These are phyloP conservation scores for Pithys albifrons DNA, from an alignment of 2,113 vertebrate species.

Conservation along the genomic window DNA sequence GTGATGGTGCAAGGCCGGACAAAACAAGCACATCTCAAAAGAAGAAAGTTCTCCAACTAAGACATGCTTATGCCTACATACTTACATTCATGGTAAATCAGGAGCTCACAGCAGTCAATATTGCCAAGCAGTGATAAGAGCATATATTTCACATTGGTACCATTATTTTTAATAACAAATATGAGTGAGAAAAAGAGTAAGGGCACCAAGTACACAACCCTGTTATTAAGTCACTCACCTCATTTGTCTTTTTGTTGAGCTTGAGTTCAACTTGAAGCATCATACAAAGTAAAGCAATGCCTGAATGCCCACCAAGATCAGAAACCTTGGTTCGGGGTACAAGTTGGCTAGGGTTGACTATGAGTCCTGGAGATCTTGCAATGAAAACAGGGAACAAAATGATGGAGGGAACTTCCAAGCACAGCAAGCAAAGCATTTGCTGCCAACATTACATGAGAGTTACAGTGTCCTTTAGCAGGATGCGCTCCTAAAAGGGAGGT, in stretches of 20 bases:
- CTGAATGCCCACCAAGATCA: not conserved
- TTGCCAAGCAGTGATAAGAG: not conserved
- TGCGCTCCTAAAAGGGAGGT: not conserved
- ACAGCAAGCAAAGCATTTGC: fast-evolving
- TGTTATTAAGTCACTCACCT: not conserved
- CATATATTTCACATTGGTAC: not conserved
- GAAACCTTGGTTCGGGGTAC: not conserved
- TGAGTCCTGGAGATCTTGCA: not conserved
- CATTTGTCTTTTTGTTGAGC: not conserved
- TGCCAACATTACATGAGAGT: not conserved
- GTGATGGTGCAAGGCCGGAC: not conserved
- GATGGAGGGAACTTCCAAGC: not conserved
- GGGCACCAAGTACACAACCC: not conserved
- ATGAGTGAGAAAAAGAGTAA: not conserved
- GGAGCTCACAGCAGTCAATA: not conserved
- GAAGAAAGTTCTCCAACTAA: not conserved
- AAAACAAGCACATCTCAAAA: not conserved
- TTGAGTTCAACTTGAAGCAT: not conserved
- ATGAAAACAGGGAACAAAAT: not conserved
- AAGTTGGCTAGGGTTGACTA: not conserved
- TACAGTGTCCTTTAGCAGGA: not conserved
- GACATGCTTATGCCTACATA: not conserved
- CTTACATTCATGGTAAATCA: not conserved
- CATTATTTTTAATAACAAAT: not conserved
- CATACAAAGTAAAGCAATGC: not conserved